These are phyloP conservation scores for Ploceus nigricollis DNA, from an alignment of 2,113 vertebrate species.

Conservation along the genomic window DNA sequence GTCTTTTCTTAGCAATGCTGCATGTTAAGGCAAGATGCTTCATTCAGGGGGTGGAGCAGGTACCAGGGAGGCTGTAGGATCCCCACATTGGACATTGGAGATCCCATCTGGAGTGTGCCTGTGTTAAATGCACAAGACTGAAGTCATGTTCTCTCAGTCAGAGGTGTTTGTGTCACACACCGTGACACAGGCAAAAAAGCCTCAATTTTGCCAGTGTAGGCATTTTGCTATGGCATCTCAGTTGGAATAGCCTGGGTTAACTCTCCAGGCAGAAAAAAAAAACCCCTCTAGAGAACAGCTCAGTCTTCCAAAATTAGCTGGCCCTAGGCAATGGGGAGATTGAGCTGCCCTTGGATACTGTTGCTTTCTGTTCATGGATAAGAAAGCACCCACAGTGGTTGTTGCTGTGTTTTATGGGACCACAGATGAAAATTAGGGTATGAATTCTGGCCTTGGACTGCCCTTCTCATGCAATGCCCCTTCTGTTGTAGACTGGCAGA, in stretches of 20 bases:
- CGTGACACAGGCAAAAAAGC: neutral
- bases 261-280: neutral
- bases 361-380: neutral
- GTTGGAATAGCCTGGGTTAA: neutral
- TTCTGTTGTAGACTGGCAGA: neutral
- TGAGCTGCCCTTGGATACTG: neutral
- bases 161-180: neutral
- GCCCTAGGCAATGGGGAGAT: too few species aligned
- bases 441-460: neutral
- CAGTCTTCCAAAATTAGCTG: neutral
- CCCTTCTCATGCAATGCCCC: neutral
- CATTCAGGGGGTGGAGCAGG: neutral
- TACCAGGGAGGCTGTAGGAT: neutral
- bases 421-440: neutral
- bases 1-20: neutral
- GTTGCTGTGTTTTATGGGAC: neutral
- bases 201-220: neutral
- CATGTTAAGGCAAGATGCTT: neutral
- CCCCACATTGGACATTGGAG: accelerated
- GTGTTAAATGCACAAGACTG: neutral
- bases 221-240: neutral
- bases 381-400: neutral
- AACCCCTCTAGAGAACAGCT: neutral
- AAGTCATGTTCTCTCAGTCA: neutral
- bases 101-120: neutral